Base-by-base conservation (phyloP, 2,797 vertebrate species). In the Thamnophis elegans region DNA sequence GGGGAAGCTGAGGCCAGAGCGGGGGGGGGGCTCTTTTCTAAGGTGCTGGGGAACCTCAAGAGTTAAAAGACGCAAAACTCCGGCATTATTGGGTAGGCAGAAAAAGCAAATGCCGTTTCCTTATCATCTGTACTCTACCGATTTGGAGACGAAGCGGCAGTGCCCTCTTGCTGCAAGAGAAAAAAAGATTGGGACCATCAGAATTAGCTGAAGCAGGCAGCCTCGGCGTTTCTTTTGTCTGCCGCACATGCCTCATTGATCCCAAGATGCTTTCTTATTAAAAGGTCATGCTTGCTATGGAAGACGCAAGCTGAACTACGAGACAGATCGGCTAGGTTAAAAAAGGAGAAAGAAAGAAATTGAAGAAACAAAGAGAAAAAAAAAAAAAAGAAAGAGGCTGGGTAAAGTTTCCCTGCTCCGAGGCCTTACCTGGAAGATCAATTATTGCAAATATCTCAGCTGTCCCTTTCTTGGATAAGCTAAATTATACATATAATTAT, bases 271-370 rank as follows among this genome's bases (percentile, higher is more conserved):
- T 94, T 93, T 94, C 95, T 90, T 94, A 94, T 95, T 95, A 94
- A 96, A 97, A 96, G 96, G 93, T 96, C 94, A 95, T 88, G 95
- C 95, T 90, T 95, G 68, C 91, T 93, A 94, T 88, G 92, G 95
- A 95, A 94, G 92, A 95, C 93, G 95, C 78, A 96, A 0, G 94
- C 47, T 92, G 93, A 96, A 85, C 92, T 92, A 96, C 96, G 94
- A 95, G 92, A 93, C 58, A 94, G 88, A 20, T 32, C 1, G 18
- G 36, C 20, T 42, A 42, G 73, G 36, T 42, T 78, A 11, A 95
- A 94, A 36, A 1, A 22, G 25, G 5, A n/a, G 5, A 16, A n/a
- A 20, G 5, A 26, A 60, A 14, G 59, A n/a, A 65, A n/a, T 28
- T n/a, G 59, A 55, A 93, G 86, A n/a, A 92, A 91, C 28, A 32